These are phyloP conservation scores for Brenthis daphne DNA, from an alignment of 2,888 invertebrate species.

Conservation along the genomic window DNA sequence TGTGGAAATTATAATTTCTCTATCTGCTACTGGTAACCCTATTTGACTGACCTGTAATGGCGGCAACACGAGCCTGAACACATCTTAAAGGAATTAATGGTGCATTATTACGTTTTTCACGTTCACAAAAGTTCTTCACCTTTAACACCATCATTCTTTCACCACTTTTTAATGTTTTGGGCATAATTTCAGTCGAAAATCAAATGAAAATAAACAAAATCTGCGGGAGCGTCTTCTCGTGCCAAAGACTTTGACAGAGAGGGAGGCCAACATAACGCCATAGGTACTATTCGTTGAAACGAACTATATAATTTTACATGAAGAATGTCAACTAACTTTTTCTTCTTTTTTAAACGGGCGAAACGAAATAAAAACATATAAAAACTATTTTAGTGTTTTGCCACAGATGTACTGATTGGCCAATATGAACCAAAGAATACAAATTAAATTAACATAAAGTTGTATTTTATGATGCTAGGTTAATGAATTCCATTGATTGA, in stretches of 20 bases:
- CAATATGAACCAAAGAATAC: no score
- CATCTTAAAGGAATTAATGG: slow-evolving; percentile 13
- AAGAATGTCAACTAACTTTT: no score
- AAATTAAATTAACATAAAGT: no score
- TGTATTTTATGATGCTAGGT: no score
- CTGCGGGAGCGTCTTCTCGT: background rate
- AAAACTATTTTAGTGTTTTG: no score
- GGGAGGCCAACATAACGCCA: slow-evolving; percentile 4
- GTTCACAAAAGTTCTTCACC: slow-evolving; percentile 7
- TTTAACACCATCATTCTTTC: slow-evolving; percentile 9
- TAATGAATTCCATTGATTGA: no score
- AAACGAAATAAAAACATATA: no score
- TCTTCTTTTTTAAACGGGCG: no score
- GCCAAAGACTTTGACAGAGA: background rate
- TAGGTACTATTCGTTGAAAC: slow-evolving; percentile 3
- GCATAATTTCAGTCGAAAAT: background rate
- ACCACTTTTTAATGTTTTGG: no score
- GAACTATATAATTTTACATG: background rate
- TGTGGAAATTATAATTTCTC: background rate
- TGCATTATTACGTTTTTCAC: slow-evolving; percentile 4
- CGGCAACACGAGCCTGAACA: slow-evolving; percentile 9
- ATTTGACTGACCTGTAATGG: slow-evolving; percentile 16
- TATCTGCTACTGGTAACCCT: slow-evolving; percentile 13
- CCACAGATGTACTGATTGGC: no score
- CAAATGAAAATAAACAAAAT: no score